Base-by-base conservation (phyloP, 92 coral and sea anemone species). In the Ricordea florida region DNA sequence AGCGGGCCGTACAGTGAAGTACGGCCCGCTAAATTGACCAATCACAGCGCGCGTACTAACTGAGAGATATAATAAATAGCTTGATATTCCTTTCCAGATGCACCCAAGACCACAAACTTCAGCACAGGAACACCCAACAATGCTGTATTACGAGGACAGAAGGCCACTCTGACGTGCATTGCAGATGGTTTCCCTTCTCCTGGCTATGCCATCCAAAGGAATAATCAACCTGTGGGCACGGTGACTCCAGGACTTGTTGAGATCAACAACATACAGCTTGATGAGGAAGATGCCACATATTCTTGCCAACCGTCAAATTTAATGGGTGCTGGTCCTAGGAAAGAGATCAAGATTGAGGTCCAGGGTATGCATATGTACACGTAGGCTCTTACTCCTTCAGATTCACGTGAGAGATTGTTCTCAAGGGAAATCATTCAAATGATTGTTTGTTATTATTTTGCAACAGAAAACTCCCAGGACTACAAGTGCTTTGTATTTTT, bases 181-280 rank as follows among this genome's bases (percentile, higher is more conserved):
- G 84, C 96, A 17, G 73, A 86, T 51, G 96, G 96, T 0, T 90
- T 66, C 37, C 96, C 96, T n/a, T 50, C 51, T 11, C 96, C 96
- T 10, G 41, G 33, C 15, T 90, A 66, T 65, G 66, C 62, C 42
- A 67, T 90, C 63, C 66, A 16, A 40, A 65, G 61, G 21, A 46
- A 67, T 22, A 40, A 3, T 14, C 34, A 35, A 10, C 0, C 2
- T 0, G 32, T 78, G 56, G 24, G 6, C 22, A 34, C 32, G 40
- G 72, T 3, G 18, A n/a, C 23, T 11, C 43, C 55, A 17, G 88
- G 71, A 6, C 30, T 2, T 23, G 33, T 37, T 44, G 18, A 3
- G 14, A 78, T 90, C 23, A 0, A 11, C 11, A 45, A 23, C 7
- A 66, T 86, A 1, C 20, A 72, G 21, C 67, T 81, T 6, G 32